A percentile compares a stretch with the other conserved stretches of the same genome.
Conservation (phyloP, 2,888 invertebrate genomes). For the Endomychus coccineus region DNA sequence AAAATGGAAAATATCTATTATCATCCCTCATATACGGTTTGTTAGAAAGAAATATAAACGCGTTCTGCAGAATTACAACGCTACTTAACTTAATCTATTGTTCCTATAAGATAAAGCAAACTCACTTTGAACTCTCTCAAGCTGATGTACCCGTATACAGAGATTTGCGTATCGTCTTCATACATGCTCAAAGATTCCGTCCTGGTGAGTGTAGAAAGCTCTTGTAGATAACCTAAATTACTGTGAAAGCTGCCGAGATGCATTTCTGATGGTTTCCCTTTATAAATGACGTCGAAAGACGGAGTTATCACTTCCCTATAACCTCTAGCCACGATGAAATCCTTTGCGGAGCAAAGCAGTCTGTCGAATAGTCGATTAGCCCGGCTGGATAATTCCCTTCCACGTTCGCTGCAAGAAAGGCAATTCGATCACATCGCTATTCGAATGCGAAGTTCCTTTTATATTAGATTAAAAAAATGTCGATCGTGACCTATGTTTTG, state of each 20-base stretch:
- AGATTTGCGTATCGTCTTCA: conserved; percentile 38
- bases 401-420: conserved; percentile 45
- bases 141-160: conserved; percentile 33
- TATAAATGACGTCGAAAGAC: conserved; percentile 29
- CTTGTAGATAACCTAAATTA: conserved; percentile 49
- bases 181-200: conserved; percentile 49
- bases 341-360: conserved; percentile 36
- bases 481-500: too few species aligned
- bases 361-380: conserved; percentile 36
- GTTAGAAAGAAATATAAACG: too few species aligned
- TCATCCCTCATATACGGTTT: too few species aligned
- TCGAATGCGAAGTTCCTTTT: too few species aligned
- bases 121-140: conserved; percentile 37
- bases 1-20: too few species aligned
- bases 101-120: too few species aligned
- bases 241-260: conserved; percentile 49
- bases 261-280: conserved; percentile 30
- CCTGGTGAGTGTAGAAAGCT: conserved; percentile 51
- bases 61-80: too few species aligned
- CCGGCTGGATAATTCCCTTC: conserved; percentile 61
- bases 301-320: conserved; percentile 29
- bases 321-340: conserved; percentile 31
- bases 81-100: too few species aligned
- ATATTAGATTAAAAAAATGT: too few species aligned
- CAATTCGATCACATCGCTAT: too few species aligned